These are phyloP conservation scores for Lycaon pictus DNA, from an alignment of 2,113 vertebrate species.

Conservation along the genomic window DNA sequence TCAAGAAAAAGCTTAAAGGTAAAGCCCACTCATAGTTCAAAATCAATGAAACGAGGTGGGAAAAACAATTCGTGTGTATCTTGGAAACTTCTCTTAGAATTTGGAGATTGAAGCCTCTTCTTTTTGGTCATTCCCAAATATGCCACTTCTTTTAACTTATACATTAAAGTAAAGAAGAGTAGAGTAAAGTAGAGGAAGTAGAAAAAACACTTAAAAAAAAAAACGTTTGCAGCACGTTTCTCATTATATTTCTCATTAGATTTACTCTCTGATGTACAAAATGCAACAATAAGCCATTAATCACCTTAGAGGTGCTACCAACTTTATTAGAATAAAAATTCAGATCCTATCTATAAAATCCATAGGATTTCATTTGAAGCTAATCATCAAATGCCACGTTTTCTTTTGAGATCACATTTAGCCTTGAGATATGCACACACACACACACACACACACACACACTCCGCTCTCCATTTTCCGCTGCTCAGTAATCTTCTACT, in stretches of 20 bases:
- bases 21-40: neutral
- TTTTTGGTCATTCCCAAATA: neutral
- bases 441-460: neutral
- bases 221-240: neutral
- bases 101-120: neutral
- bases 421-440: neutral
- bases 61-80: neutral
- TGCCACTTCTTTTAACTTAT: neutral
- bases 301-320: neutral
- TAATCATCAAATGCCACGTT: neutral
- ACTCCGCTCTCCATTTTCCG: neutral
- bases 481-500: neutral
- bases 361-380: neutral
- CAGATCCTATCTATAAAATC: neutral
- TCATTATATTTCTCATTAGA: neutral
- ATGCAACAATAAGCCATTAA: neutral
- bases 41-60: neutral
- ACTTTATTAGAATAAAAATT: neutral
- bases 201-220: neutral
- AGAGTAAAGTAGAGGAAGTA: neutral
- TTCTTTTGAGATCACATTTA: slow-evolving; percentile 27
- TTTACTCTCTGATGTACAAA: neutral
- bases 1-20: neutral
- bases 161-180: neutral
- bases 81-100: slow-evolving; percentile 38